A percentile compares a stretch with the other conserved stretches of the same genome.
These are phyloP conservation scores for Semnopithecus entellus DNA, from an alignment of 2,113 vertebrate genomes.

Conservation along the genomic window DNA sequence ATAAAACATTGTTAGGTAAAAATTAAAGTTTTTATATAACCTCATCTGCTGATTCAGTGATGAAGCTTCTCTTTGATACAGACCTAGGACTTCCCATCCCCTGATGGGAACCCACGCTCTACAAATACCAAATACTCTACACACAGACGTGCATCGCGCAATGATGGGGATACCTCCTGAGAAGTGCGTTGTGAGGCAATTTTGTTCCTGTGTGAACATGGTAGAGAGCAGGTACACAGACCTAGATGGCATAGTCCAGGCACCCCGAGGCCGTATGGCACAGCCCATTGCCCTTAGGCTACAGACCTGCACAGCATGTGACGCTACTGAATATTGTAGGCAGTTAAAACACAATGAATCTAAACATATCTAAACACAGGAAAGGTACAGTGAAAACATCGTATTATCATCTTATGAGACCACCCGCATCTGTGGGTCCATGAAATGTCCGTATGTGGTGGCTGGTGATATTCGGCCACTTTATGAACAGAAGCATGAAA, in stretches of 20 bases:
- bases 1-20: not conserved
- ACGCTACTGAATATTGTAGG: not conserved
- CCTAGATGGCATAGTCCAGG: not conserved
- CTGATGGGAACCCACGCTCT: accelerated
- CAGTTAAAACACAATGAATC: not conserved
- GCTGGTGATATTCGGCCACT: too few relatives aligned
- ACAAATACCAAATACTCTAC: accelerated
- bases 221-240: not conserved
- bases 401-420: not conserved
- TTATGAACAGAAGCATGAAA: accelerated
- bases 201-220: not conserved
- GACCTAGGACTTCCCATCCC: not conserved
- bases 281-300: not conserved
- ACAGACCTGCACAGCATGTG: not conserved
- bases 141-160: accelerated
- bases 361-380: not conserved
- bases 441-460: accelerated
- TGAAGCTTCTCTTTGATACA: accelerated
- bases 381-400: not conserved
- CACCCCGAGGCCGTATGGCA: not conserved
- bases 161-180: not conserved
- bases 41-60: not conserved
- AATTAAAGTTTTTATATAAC: not conserved
- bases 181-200: not conserved
- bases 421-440: not conserved